These are phyloP conservation scores for Micrasema minimum DNA, from an alignment of 1,140 invertebrate genomes.

Conservation along the genomic window DNA sequence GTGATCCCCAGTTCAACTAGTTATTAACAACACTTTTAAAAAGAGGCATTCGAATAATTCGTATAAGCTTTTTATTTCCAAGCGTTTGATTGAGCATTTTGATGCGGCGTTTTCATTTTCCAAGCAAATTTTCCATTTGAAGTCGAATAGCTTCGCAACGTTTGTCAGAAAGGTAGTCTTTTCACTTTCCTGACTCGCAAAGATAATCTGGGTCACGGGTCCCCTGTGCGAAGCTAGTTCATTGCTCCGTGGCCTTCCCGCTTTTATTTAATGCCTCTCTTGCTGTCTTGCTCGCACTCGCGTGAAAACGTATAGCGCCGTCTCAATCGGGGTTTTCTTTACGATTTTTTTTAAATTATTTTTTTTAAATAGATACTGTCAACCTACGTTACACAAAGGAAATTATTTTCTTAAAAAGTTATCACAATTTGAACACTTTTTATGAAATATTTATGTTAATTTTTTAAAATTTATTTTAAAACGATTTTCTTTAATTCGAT, in stretches of 20 bases:
- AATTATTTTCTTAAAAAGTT: too few relatives aligned
- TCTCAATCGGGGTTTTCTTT: conserved; percentile 28
- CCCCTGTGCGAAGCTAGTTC: conserved; percentile 59
- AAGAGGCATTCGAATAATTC: background rate
- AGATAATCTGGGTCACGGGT: conserved; percentile 61
- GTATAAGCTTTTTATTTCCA: background rate
- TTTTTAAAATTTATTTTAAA: too few relatives aligned
- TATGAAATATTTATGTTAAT: too few relatives aligned
- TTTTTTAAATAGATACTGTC: too few relatives aligned
- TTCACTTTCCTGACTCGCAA: conserved; percentile 63
- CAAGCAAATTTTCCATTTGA: background rate
- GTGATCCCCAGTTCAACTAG: too few relatives aligned
- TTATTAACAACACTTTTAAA: background rate
- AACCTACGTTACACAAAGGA: too few relatives aligned
- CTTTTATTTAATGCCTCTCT: conserved; percentile 64
- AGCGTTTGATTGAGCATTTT: background rate
- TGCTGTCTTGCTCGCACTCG: conserved; percentile 60
- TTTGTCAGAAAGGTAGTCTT: conserved; percentile 55
- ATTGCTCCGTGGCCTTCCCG: conserved; percentile 67
- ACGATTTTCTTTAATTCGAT: too few relatives aligned
- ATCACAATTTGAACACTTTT: too few relatives aligned
- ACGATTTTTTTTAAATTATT: too few relatives aligned
- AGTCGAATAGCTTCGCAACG: conserved; percentile 18
- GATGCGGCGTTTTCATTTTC: background rate
- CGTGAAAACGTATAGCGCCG: conserved; percentile 48